Base-by-base conservation (phyloP, 2,888 invertebrate species). In the Leptinotarsa peninsularis region DNA sequence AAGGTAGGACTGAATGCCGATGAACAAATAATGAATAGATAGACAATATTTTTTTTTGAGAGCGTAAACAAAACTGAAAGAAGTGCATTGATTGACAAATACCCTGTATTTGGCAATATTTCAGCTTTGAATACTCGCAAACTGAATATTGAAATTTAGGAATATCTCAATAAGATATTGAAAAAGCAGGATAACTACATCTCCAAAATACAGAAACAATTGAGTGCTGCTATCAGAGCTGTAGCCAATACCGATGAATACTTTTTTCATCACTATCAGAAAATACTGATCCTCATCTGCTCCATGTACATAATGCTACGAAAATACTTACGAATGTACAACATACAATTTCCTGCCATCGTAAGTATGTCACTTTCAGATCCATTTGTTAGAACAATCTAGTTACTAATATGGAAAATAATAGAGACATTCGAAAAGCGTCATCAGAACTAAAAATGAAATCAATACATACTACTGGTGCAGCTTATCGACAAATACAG, bases 381-480 rank as follows among this genome's bases (percentile, higher is more conserved):
- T 27, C 71, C 23, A 3, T 50, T 17, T 4, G 15, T 71, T 27
- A 50, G n/a, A 66, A 71, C 50, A 50, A 50, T 4, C 21, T 71
- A 71, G 5, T 21, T 63, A n/a, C 54, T 23, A 23, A 71, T 71
- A 1, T 15, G 71, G 27, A 49, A 66, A 50, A 5, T 33, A 4
- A 33, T 13, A 66, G n/a, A 49, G 21, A 73, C 58, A 21, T 50
- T 21, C 49, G 50, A 66, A 73, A 76, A 23, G 74, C 70, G 0
- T n/a, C 75, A 93, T 90, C 63, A 91, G 92, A 90, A 98, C 98
- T 91, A 2, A 67, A 67, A 67, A 10, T 4, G 21, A 18, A 49
- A 49, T 49, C 17, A n/a, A 18, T 4, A 17, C 7, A 23, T 15
- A n/a, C 4, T 7, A 14, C 4, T 4, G 10, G 49, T 66, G 5